Evolutionary conservation across 2,113 vertebrate genomes (phyloP), one percentile per base, ranked within the genome.

Genomic region (Crotophaga sulcirostris): DNA sequence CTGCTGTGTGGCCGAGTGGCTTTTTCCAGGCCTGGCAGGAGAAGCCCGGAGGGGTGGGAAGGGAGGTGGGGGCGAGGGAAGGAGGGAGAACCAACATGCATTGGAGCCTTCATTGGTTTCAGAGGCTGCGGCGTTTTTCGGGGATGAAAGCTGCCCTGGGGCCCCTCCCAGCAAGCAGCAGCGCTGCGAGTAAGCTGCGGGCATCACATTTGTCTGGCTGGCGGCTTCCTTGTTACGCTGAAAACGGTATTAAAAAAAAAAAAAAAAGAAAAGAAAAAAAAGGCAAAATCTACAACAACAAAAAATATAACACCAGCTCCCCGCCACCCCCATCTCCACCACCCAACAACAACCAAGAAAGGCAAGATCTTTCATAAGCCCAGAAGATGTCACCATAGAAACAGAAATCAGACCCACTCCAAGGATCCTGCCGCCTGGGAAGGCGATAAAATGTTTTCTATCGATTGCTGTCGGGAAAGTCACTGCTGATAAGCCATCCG

Each of bases 381-480:
- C 94, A 77, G 95, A 96, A 97, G 93, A 95, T 96, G 97, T 98
- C 97, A 87, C 97, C 98, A 98, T 98, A 97, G 98, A 97, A 98
- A 98, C 97, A 72, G 96, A 95, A 98, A 97, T 96, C 87, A 52
- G 91, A 85, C 91, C 94, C 94, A 96, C 95, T 98, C 97, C 95
- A 95, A 97, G 97, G 97, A 96, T 96, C 84, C 90, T 93, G 96
- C 94, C 81, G 95, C 96, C 97, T 95, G 97, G 97, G 97, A 98
- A 98, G 96, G 97, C 97, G 98, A 98, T 98, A 98, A 98, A 98
- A 98, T 93, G 97, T 98, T 98, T 98, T 98, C 96, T 97, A 98
- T 98, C 95, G 97, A 98, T 98, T 93, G 97, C 97, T 97, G 97
- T 98, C 91, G 90, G 96, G 96, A 97, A 98, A 98, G 98, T 96